Conservation (phyloP, 1,140 invertebrate species). For the Whitmania pigra region DNA sequence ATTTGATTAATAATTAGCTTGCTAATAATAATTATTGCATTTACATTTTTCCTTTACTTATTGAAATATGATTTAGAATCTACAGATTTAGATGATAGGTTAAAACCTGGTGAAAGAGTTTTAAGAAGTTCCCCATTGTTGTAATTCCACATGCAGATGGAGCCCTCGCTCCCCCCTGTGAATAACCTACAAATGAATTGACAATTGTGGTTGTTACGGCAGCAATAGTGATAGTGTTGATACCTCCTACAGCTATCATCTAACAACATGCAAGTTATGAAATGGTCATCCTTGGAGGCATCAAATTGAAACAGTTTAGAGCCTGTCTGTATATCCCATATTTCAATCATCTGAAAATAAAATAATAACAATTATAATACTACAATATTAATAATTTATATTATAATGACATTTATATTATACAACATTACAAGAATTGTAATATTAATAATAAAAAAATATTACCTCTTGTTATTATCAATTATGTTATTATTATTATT, state of each 20-base stretch:
- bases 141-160: slow-evolving; percentile 42
- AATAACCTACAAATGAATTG: slow-evolving; percentile 32
- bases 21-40: neutral
- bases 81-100: neutral
- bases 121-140: slow-evolving; percentile 43
- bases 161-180: slow-evolving; percentile 42
- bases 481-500: no score
- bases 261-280: slow-evolving; percentile 42
- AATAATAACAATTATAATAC: neutral
- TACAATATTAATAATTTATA: neutral
- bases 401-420: no score
- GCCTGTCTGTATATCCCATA: slow-evolving; percentile 44
- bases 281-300: slow-evolving; percentile 37
- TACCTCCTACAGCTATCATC: slow-evolving; percentile 38
- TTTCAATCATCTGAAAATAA: slow-evolving; percentile 26
- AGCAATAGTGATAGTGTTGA: neutral
- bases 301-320: slow-evolving; percentile 40
- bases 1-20: slow-evolving; percentile 29
- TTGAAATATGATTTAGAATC: no score
- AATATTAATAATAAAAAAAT: no score
- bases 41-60: neutral
- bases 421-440: no score
- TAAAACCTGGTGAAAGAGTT: slow-evolving; percentile 21
- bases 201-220: neutral
- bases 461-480: no score